A percentile compares a stretch with the other conserved stretches of the same genome.
Evolutionary conservation across 1,140 invertebrate species (phyloP).

Genomic region (Habropoda laboriosa): DNA sequence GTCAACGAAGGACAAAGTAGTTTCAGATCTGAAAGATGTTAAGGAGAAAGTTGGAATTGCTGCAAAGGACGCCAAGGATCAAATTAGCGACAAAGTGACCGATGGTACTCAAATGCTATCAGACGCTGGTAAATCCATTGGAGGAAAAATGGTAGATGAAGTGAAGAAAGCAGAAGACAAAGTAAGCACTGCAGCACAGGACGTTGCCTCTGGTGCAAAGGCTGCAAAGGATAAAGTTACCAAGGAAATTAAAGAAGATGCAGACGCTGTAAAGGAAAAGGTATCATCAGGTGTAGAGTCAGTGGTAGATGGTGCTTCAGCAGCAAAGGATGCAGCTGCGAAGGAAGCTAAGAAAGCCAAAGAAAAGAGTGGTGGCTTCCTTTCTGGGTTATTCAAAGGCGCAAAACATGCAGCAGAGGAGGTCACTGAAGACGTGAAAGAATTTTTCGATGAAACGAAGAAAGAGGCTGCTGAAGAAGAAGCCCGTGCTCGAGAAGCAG

Average conservation of each 20-base stretch:
- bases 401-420: slow-evolving; percentile 67
- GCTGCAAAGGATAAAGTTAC: slow-evolving; percentile 33
- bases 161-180: slow-evolving; percentile 29
- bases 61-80: slow-evolving; percentile 40
- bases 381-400: slow-evolving; percentile 63
- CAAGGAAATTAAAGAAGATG: slow-evolving; percentile 51
- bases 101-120: slow-evolving; percentile 29
- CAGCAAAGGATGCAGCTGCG: slow-evolving; percentile 15
- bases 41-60: slow-evolving; percentile 58
- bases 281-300: slow-evolving; percentile 9
- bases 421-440: slow-evolving; percentile 66
- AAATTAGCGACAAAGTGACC: slow-evolving; percentile 7
- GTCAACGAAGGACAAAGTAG: slow-evolving; percentile 22
- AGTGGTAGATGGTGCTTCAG: background rate
- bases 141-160: slow-evolving; percentile 47
- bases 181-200: background rate
- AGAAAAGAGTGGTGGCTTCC: slow-evolving; percentile 59
- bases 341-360: slow-evolving; percentile 59
- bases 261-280: slow-evolving; percentile 47
- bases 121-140: slow-evolving; percentile 26
- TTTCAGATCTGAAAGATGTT: slow-evolving; percentile 30
- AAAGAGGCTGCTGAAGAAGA: slow-evolving; percentile 57
- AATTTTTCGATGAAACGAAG: slow-evolving; percentile 51
- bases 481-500: slow-evolving; percentile 37
- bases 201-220: background rate